Percentiles rank a stretch among this genome's conserved stretches.
Conservation (phyloP, 2,113 vertebrate species). For the Plectropomus leopardus region DNA sequence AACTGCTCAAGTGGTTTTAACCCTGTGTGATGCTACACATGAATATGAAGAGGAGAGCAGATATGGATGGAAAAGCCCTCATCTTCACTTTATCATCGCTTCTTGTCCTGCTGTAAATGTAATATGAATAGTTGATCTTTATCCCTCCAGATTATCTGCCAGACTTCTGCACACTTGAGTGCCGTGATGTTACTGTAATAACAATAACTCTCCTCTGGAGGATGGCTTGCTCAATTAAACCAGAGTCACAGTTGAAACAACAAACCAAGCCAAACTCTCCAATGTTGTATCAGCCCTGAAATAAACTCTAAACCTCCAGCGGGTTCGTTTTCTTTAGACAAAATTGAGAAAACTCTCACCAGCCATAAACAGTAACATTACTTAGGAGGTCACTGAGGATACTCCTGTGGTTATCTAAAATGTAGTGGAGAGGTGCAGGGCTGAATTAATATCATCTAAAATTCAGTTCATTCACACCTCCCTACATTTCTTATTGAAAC, state of each 20-base stretch:
- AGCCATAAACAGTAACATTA: conserved; percentile 25
- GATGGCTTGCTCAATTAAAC: conserved; percentile 19
- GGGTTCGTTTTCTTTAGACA: neutral
- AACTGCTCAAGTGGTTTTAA: neutral
- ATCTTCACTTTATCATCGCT: neutral
- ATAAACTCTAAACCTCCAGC: conserved; percentile 6
- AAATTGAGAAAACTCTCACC: conserved; percentile 14
- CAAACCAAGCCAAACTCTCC: conserved; percentile 33
- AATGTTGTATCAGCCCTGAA: conserved; percentile 22
- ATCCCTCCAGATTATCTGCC: neutral
- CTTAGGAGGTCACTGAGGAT: conserved; percentile 14
- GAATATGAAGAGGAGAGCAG: neutral
- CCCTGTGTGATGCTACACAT: neutral
- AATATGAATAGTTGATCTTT: neutral
- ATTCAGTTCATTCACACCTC: neutral
- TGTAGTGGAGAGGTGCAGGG: neutral
- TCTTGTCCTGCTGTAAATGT: neutral
- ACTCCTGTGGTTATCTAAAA: conserved; percentile 10
- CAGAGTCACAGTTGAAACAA: conserved; percentile 40
- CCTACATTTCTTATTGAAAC: neutral
- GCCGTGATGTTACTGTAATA: conserved; percentile 12
- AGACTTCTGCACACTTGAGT: conserved; percentile 6
- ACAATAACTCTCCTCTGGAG: conserved; percentile 17
- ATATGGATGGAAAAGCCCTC: neutral
- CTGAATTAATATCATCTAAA: neutral